Evolutionary conservation across 1,140 invertebrate genomes (phyloP).

Genomic region (Micrasema minimum): DNA sequence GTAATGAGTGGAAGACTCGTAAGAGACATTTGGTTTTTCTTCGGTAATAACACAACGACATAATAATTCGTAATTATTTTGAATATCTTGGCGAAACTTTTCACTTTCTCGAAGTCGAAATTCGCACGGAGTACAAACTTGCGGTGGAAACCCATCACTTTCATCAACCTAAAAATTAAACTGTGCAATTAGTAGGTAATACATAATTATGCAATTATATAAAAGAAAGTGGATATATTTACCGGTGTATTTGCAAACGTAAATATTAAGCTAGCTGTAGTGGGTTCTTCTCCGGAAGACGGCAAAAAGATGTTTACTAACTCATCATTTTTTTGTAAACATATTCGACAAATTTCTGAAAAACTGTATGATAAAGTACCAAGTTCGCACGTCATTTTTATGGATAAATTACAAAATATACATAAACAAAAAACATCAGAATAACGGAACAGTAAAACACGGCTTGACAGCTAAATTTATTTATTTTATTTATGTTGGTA

Average conservation of each 20-base stretch:
- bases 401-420: constrained; percentile 18
- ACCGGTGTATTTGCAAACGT: constrained; percentile 45
- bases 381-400: constrained; percentile 36
- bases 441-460: constrained; percentile 12
- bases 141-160: constrained; percentile 40
- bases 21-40: constrained; percentile 27
- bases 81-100: constrained; percentile 43
- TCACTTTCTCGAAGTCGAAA: constrained; percentile 32
- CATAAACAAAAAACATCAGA: constrained; percentile 20
- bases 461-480: constrained; percentile 27
- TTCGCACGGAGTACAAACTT: constrained; percentile 41
- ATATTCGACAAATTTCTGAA: constrained; percentile 46
- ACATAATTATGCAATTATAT: constrained; percentile 3
- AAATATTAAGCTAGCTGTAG: constrained; percentile 38
- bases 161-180: constrained; percentile 40
- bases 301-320: constrained; percentile 40
- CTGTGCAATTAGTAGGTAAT: not conserved
- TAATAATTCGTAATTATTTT: constrained; percentile 38
- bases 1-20: not conserved
- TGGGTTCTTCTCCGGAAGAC: constrained; percentile 20
- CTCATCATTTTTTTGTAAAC: constrained; percentile 40
- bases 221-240: constrained; percentile 11
- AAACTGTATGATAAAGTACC: constrained; percentile 27
- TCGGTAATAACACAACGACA: constrained; percentile 21
- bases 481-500: constrained; percentile 11